Evolutionary conservation across 2,888 invertebrate species (phyloP), one percentile per base, ranked within the genome.

Genomic region (Torymus tubicola): DNA sequence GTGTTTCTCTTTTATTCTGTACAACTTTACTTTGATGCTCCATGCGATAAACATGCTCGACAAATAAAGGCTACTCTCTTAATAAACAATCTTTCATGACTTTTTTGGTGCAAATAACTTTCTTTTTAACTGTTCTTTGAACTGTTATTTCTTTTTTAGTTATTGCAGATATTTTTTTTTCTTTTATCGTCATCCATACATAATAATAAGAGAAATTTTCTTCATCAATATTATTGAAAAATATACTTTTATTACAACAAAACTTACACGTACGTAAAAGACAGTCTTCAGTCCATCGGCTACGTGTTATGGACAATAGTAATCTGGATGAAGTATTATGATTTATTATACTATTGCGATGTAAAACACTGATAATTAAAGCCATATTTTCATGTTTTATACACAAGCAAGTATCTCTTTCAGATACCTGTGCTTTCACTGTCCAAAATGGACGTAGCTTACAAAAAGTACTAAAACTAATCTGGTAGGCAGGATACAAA

Each of bases 391-490:
- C 81, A 18, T 77, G 77, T 69, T 81, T 81, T 21, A 57, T 78
- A 50, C 77, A 73, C 8, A 77, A 11, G 55, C 81, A 81, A 24
- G 81, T 8, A 57, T 63, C 69, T 63, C 70, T 68, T 18, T 69
- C 61, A 53, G 60, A 53, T 55, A 63, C 77, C 24, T 64, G 50
- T 31, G 65, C 63, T 16, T 78, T 53, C 13, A 78, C 71, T 16
- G 78, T 78, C 81, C 81, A 81, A 63, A 78, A 81, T 63, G 77
- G 73, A 18, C 73, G 65, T 64, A 73, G 72, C 53, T 52, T 68
- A 2, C n/a, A 71, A 63, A 63, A 31, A 13, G 24, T 63, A 63
- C 31, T 63, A 14, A 13, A 63, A 63, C 63, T 63, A 24, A 21
- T 63, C 31, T n/a, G 21, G 63, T 63, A 63, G 21, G 63, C 2